Evolutionary conservation across 2,888 invertebrate genomes (phyloP).

Genomic region (Clusia tigrina): DNA sequence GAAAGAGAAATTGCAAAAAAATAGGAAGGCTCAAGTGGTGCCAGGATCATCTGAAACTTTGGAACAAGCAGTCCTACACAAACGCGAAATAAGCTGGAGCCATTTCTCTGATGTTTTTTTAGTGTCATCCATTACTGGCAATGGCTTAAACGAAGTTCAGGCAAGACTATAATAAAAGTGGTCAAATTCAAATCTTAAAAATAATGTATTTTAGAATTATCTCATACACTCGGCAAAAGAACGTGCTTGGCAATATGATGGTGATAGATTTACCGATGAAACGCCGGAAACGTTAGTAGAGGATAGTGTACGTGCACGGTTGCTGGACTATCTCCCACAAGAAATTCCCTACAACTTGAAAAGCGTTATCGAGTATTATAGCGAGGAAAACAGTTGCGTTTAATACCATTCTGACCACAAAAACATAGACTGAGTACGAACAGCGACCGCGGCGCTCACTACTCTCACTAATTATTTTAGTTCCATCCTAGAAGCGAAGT

Average conservation of each 20-base stretch:
- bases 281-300: conserved; percentile 74
- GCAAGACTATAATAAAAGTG: too few species aligned
- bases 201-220: conserved; percentile 41
- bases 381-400: conserved; percentile 67
- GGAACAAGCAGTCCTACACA: conserved; percentile 17
- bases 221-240: conserved; percentile 67
- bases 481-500: too few species aligned
- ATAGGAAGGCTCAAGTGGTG: not conserved
- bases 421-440: not conserved
- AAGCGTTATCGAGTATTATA: conserved; percentile 73
- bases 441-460: too few species aligned
- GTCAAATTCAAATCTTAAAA: not conserved
- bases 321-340: conserved; percentile 82
- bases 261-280: conserved; percentile 77
- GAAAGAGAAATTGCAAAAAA: conserved; percentile 35
- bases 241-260: conserved; percentile 73
- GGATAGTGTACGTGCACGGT: conserved; percentile 80
- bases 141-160: conserved; percentile 77
- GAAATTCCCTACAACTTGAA: conserved; percentile 86
- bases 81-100: conserved; percentile 69
- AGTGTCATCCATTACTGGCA: conserved; percentile 84
- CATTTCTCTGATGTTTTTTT: conserved; percentile 89
- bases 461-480: too few species aligned
- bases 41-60: not conserved
- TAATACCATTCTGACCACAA: not conserved